Percentiles rank a stretch among this genome's conserved stretches.
These are phyloP conservation scores for Andricus quercusramuli DNA, from an alignment of 2,888 invertebrate genomes.

Conservation along the genomic window DNA sequence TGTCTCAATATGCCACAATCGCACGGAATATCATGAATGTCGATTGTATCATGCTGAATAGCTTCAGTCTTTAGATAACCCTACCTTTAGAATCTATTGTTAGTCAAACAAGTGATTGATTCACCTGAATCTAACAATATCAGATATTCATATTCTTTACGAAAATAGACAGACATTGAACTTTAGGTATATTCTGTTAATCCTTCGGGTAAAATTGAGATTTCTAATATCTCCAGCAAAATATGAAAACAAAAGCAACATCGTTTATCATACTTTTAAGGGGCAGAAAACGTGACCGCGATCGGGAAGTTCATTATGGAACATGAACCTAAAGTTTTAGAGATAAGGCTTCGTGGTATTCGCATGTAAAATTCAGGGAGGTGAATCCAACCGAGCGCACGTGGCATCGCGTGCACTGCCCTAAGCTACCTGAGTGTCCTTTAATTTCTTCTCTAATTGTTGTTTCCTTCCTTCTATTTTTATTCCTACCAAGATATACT, in stretches of 20 bases:
- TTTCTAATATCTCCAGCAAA: neutral
- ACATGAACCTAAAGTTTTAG: constrained; percentile 19
- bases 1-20: constrained; percentile 69
- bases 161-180: neutral
- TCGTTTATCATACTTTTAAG: neutral
- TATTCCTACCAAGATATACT: neutral
- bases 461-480: neutral
- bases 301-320: neutral
- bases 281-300: constrained; percentile 5
- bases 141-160: neutral
- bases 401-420: constrained; percentile 61
- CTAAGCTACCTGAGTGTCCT: neutral
- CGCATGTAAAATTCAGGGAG: constrained; percentile 67
- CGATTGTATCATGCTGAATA: constrained; percentile 69
- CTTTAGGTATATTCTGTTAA: neutral
- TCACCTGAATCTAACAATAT: neutral
- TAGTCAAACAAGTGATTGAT: neutral
- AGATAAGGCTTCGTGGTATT: constrained; percentile 49
- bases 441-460: neutral
- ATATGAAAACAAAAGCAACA: constrained; percentile 1
- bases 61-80: constrained; percentile 43
- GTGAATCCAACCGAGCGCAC: constrained; percentile 63
- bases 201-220: neutral
- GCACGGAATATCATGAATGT: constrained; percentile 73
- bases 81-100: constrained; percentile 3